Base-by-base conservation (phyloP, 2,888 invertebrate species). In the Branchellion lobata region DNA sequence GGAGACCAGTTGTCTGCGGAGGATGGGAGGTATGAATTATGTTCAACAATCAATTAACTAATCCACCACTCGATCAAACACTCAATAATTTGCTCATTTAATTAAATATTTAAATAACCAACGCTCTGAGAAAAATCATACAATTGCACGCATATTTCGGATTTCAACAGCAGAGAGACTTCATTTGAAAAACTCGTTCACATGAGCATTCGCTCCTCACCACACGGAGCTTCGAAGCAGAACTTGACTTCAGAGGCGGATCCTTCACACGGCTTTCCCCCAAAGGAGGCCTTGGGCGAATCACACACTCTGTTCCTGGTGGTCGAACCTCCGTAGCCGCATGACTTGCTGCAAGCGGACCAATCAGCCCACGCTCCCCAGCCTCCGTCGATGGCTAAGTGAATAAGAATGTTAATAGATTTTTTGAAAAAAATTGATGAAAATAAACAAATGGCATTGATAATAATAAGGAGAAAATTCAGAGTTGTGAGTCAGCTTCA, bases 191-290 rank as follows among this genome's bases (percentile, higher is more conserved):
- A 33, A 68, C n/a, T n/a, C n/a, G n/a, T n/a, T n/a, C n/a, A n/a
- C n/a, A n/a, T n/a, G n/a, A n/a, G n/a, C n/a, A n/a, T n/a, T n/a
- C n/a, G n/a, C n/a, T 27, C 29, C 79, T 40, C 21, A 79, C 79
- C 73, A 68, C 79, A 79, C 27, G 47, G 51, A 18, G 61, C 34
- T 0, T 72, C 51, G n/a, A 40, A 47, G 33, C 73, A 72, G 74
- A 79, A 40, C 75, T 75, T 79, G 40, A 74, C 74, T 74, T 86
- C 84, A 29, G 82, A 81, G 40, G 81, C 81, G 5, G 81, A 82
- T 11, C 87, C 87, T n/a, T 65, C 76, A 82, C 88, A 88, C 1
- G 75, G 72, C 14, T 80, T 80, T 2, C 88, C 88, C 47, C 86
- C 87, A 82, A 85, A 83, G 34, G 83, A 82, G 27, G 84, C 82